These are phyloP conservation scores for Dryococelus australis DNA, from an alignment of 2,888 invertebrate genomes.

Conservation along the genomic window DNA sequence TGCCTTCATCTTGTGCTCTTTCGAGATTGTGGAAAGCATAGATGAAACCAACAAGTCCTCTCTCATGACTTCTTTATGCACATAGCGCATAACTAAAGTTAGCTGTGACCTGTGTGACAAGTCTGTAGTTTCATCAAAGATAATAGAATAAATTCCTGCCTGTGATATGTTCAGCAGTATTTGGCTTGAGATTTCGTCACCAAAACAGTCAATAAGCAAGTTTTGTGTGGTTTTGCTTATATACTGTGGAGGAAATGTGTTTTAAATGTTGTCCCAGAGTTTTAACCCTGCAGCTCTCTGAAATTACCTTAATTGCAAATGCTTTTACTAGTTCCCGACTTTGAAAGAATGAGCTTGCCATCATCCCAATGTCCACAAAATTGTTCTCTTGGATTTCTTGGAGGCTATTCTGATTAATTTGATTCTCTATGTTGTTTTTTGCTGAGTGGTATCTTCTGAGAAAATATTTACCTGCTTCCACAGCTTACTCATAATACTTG, in stretches of 20 bases:
- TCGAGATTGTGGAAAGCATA: background rate
- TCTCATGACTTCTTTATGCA: background rate
- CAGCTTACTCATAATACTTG: constrained; percentile 44
- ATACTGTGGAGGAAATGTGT: constrained; percentile 45
- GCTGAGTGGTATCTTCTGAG: constrained; percentile 34
- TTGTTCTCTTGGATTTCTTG: constrained; percentile 44
- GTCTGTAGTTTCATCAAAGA: constrained; percentile 46
- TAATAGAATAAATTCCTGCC: constrained; percentile 35
- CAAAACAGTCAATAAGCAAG: constrained; percentile 49
- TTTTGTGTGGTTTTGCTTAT: constrained; percentile 51
- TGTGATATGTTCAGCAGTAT: constrained; percentile 22
- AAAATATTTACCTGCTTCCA: constrained; percentile 39
- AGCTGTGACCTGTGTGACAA: constrained; percentile 37
- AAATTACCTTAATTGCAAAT: background rate
- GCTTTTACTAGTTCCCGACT: background rate
- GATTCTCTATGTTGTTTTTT: constrained; percentile 38
- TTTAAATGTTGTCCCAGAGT: constrained; percentile 34
- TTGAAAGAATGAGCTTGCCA: background rate
- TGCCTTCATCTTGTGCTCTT: background rate
- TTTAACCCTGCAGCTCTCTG: background rate
- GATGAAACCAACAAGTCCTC: constrained; percentile 13
- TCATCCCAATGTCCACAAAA: background rate
- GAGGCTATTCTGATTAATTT: constrained; percentile 34
- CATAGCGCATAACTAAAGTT: background rate
- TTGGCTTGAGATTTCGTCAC: constrained; percentile 36